A percentile compares a stretch with the other conserved stretches of the same genome.
phyloP scores from a whole-genome alignment of 1,140 invertebrate species.

The Carposina sasakii region DNA sequence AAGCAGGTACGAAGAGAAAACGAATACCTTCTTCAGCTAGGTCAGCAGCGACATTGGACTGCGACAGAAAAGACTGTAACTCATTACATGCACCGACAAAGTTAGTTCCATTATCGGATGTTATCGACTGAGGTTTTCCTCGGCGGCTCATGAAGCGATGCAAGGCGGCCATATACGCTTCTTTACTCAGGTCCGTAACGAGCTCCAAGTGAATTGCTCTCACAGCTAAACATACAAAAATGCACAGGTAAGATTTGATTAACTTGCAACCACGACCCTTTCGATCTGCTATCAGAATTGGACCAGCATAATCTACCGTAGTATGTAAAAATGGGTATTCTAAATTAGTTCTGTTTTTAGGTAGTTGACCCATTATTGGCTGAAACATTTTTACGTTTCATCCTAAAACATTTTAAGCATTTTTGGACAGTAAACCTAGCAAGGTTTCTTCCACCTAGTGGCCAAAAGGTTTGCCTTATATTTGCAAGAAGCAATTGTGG shows the following conservation, averaged over 20 bases:
- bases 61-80: constrained; percentile 10
- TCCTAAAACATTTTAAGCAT: constrained; percentile 21
- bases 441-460: constrained; percentile 22
- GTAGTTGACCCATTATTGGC: constrained; percentile 23
- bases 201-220: constrained; percentile 40
- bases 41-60: constrained; percentile 8
- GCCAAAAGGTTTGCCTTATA: constrained; percentile 22
- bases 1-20: constrained; percentile 7
- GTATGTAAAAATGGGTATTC: constrained; percentile 22
- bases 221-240: constrained; percentile 28
- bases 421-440: constrained; percentile 12
- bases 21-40: constrained; percentile 15
- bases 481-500: constrained; percentile 20
- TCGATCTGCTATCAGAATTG: constrained; percentile 20
- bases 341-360: constrained; percentile 11
- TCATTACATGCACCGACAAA: constrained; percentile 23
- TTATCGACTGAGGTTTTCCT: constrained; percentile 20
- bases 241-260: constrained; percentile 24
- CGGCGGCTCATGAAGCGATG: constrained; percentile 24
- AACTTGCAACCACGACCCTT: constrained; percentile 23
- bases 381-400: constrained; percentile 14
- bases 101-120: constrained; percentile 25
- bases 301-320: constrained; percentile 21
- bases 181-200: constrained; percentile 26
- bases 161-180: constrained; percentile 27